Evolutionary conservation across 2,888 invertebrate genomes (phyloP).

Genomic region (Meiosimyza platycephala): DNA sequence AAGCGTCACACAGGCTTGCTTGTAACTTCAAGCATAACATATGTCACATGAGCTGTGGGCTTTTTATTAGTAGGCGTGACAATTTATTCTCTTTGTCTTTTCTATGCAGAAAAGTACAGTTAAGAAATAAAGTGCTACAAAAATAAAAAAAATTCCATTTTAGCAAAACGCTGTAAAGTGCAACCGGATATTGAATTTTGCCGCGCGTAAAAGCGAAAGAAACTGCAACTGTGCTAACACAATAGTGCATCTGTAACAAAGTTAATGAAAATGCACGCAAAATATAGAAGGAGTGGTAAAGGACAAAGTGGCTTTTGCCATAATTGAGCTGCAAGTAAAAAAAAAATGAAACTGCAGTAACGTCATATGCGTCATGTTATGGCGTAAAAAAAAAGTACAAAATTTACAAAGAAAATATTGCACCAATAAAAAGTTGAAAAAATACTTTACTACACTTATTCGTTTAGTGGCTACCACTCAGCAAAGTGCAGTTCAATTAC

Average conservation of each 20-base stretch:
- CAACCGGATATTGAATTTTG: slow-evolving; percentile 33
- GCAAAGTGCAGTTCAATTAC: too few species aligned
- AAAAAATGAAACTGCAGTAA: too few species aligned
- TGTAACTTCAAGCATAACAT: neutral
- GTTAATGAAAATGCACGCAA: slow-evolving; percentile 3
- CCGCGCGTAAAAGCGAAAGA: slow-evolving; percentile 23
- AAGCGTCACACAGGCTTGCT: slow-evolving; percentile 5
- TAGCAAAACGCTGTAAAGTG: neutral
- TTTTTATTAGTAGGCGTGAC: slow-evolving; percentile 5
- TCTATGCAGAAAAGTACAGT: neutral
- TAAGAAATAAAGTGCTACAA: neutral
- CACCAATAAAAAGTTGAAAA: neutral
- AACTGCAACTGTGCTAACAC: slow-evolving; percentile 8
- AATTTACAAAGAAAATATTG: neutral
- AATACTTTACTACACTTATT: neutral
- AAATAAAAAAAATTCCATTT: neutral
- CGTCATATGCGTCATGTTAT: too few species aligned
- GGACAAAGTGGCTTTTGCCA: neutral
- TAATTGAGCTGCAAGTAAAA: too few species aligned
- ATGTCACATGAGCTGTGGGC: slow-evolving; percentile 12
- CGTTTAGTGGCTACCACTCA: too few species aligned
- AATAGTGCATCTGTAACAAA: slow-evolving; percentile 4
- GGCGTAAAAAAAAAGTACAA: neutral
- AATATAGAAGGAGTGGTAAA: neutral
- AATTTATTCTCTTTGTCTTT: neutral